Evolutionary conservation across 2,888 invertebrate species (phyloP), one percentile per base, ranked within the genome.

Genomic region (Epistrophella euchroma): DNA sequence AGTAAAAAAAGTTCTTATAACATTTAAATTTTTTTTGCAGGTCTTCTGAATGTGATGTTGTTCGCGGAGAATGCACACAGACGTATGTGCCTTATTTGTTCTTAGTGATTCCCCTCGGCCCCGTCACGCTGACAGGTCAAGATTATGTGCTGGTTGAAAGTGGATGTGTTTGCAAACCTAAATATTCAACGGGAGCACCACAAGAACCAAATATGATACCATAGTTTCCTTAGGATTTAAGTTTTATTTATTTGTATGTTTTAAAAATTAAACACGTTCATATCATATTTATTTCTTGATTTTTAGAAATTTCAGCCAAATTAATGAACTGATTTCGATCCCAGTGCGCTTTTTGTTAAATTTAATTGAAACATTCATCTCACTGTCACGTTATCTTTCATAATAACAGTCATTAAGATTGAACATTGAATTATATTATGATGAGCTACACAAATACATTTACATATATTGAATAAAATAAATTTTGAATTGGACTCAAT

Each of bases 131-230:
- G 19, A 97, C 97, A 4, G 97, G 98, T 6, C 98, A 98, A 92
- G 98, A 98, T 93, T 98, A 98, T 93, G 97, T 98, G n/a, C 93
- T 98, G 66, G 97, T 98, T 32, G 98, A 98, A 92, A 97, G 97
- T 89, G 98, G 98, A n/a, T 98, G 98, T 91, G 97, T 97, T 35
- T 98, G 98, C 92, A 95, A 96, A 90, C 94, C 95, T 11, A 93
- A 93, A 88, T 93, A 93, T 83, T 92, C 93, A 45, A 92, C 92
- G 88, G 93, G 92, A 79, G 91, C 91, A 52, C 90, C 92, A 79
- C 92, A 92, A 85, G 93, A 93, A 89, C 92, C 93, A 88, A 93
- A 93, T 88, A 92, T 92, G 90, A 93, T 93, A 90, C 92, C 93
- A 47, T 92, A 92, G 90, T 89, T 89, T 83, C 62, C 35, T 40